Percentiles rank a stretch among this genome's conserved stretches.
phyloP scores from a whole-genome alignment of 1,140 invertebrate genomes.

The Portunus trituberculatus region DNA sequence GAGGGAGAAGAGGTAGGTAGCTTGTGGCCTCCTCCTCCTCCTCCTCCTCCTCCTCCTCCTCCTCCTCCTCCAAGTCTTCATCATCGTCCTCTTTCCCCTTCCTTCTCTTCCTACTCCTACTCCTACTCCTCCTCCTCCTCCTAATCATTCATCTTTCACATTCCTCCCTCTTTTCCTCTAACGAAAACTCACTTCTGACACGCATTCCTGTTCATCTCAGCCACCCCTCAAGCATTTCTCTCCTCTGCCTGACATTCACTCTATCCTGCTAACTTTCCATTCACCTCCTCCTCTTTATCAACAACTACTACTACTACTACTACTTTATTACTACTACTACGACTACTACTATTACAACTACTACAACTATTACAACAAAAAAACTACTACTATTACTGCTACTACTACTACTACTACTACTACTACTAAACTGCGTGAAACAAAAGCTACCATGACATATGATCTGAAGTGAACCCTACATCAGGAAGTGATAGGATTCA shows the following conservation, averaged over 20 bases:
- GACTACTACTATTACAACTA: no score
- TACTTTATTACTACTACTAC: no score
- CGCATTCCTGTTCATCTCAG: no score
- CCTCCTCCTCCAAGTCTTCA: neutral
- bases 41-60: neutral
- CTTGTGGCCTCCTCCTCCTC: neutral
- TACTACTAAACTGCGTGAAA: neutral
- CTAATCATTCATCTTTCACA: neutral
- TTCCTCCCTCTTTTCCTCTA: no score
- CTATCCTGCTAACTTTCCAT: no score
- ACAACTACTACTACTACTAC: no score
- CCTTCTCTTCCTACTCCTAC: neutral
- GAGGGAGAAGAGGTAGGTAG: neutral
- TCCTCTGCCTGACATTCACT: no score
- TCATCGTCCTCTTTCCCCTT: neutral
- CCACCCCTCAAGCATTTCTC: no score
- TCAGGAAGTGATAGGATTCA: neutral
- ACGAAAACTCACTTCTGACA: no score
- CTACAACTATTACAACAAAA: neutral
- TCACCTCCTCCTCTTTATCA: no score
- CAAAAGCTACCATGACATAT: neutral
- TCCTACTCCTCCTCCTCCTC: neutral
- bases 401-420: slow-evolving; percentile 3
- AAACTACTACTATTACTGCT: neutral
- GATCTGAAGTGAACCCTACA: neutral